Conservation (phyloP, 2,113 vertebrate species). For the Boleophthalmus pectinirostris region DNA sequence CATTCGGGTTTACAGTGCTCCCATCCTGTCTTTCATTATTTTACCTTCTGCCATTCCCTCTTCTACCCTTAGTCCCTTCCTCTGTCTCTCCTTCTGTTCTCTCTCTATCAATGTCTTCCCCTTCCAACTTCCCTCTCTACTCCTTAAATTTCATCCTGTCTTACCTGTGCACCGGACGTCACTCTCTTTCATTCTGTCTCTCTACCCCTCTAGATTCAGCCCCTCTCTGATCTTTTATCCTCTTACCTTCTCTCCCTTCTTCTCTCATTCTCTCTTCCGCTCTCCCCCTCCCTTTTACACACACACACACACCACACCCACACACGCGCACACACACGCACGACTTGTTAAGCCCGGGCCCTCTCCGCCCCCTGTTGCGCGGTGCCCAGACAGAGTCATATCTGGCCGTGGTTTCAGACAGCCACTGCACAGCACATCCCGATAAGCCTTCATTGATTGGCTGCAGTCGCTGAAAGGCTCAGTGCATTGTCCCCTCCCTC, state of each 20-base stretch:
- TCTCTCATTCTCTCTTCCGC: not conserved
- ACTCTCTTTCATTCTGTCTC: too few species aligned
- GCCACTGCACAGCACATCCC: conserved; percentile 48
- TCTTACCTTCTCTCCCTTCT: not conserved
- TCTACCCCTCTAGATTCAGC: too few species aligned
- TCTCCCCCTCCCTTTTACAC: not conserved
- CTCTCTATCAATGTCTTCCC: too few species aligned
- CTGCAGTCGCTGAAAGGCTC: conserved; percentile 55
- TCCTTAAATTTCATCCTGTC: too few species aligned
- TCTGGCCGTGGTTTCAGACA: conserved; percentile 55
- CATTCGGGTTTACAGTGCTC: too few species aligned
- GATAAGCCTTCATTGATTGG: conserved; percentile 69
- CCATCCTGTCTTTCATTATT: too few species aligned
- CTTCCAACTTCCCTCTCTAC: too few species aligned
- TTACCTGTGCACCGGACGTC: too few species aligned
- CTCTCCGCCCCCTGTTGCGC: conserved; percentile 46
- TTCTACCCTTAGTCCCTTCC: too few species aligned
- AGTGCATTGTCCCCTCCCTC: conserved; percentile 45
- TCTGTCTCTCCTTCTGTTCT: too few species aligned
- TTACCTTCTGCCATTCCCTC: too few species aligned
- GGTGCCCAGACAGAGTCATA: conserved; percentile 49
- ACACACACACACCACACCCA: conserved; percentile 1
- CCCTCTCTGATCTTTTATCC: too few species aligned
- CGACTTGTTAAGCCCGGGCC: conserved; percentile 45
- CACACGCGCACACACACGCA: conserved; percentile 23